phyloP scores from a whole-genome alignment of 2,797 vertebrate genomes.

The Propithecus deckenii region DNA sequence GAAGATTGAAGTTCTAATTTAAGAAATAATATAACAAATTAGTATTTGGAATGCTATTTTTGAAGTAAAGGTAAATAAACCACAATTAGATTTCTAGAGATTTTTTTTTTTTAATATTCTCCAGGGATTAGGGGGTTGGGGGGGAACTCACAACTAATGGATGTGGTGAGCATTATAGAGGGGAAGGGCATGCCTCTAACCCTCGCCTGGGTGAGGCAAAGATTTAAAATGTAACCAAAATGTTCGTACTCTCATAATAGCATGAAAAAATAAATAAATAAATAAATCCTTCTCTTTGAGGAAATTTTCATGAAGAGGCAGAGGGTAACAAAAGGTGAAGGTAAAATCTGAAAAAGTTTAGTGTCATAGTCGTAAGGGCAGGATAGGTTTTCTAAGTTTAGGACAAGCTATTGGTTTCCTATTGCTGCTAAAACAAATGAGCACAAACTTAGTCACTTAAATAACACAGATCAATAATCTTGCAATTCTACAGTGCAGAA shows the following conservation, averaged over 20 bases:
- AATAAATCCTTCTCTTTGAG: background rate
- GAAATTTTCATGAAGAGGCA: background rate
- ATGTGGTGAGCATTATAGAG: too few species aligned
- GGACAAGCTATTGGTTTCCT: background rate
- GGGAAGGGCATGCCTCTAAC: too few species aligned
- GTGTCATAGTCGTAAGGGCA: background rate
- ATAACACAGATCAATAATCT: background rate
- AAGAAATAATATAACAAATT: background rate
- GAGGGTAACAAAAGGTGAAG: background rate
- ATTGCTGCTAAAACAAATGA: background rate
- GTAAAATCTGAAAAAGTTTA: background rate
- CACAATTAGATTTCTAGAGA: background rate
- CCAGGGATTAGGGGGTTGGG: too few species aligned
- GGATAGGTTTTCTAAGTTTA: background rate
- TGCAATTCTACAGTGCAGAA: background rate
- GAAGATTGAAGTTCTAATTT: background rate
- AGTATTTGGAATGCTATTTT: background rate
- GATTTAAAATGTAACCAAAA: too few species aligned
- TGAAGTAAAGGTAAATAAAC: background rate
- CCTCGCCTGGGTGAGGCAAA: too few species aligned
- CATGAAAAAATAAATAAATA: too few species aligned
- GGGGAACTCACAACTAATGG: too few species aligned
- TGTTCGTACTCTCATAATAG: too few species aligned
- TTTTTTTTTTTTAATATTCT: background rate
- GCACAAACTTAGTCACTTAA: background rate